These are phyloP conservation scores for Trichopria drosophilae DNA, from an alignment of 2,888 invertebrate species.

Conservation along the genomic window DNA sequence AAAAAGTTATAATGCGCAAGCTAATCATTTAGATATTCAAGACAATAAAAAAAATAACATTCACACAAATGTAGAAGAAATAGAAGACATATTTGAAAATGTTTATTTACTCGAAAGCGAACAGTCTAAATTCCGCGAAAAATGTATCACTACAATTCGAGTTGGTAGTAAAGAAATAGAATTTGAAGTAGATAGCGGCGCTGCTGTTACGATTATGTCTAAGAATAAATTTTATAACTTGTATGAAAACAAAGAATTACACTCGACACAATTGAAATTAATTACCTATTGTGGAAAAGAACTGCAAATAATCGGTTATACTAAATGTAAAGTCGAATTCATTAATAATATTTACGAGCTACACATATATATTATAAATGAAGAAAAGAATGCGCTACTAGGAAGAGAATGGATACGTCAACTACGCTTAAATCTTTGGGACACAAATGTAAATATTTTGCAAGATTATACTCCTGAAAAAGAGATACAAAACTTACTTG, in stretches of 20 bases:
- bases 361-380: conserved; percentile 2
- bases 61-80: too few relatives aligned
- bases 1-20: background rate
- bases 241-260: background rate
- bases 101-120: too few relatives aligned
- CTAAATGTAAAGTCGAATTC: background rate
- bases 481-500: background rate
- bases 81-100: too few relatives aligned
- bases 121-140: too few relatives aligned
- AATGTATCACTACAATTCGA: background rate
- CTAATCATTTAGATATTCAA: background rate
- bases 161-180: background rate
- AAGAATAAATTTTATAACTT: background rate
- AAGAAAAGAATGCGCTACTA: conserved; percentile 8
- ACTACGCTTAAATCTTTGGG: conserved; percentile 3
- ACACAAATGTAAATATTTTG: background rate
- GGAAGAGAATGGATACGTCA: conserved; percentile 24
- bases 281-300: background rate
- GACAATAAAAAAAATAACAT: too few relatives aligned
- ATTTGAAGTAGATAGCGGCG: conserved; percentile 1
- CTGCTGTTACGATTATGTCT: conserved; percentile 1
- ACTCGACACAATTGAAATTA: background rate
- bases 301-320: too few relatives aligned
- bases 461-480: background rate
- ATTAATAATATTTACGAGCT: background rate